Evolutionary conservation across 2,113 vertebrate species (phyloP).

Genomic region (Alexandromys fortis): DNA sequence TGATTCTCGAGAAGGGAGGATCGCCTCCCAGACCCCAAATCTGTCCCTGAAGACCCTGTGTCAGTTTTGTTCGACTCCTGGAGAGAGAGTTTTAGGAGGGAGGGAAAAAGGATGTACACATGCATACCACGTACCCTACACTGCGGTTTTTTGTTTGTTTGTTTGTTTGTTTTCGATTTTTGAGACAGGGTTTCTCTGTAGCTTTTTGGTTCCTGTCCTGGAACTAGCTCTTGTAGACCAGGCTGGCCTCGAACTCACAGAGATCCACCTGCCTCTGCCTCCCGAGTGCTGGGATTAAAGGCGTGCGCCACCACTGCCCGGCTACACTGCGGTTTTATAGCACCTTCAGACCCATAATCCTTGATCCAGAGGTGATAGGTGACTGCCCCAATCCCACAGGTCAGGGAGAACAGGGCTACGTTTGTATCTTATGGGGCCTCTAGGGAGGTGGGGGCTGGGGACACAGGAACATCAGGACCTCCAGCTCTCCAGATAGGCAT

Average conservation of each 20-base stretch:
- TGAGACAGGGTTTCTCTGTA: no score
- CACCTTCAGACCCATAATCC: neutral
- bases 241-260: no score
- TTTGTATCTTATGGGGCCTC: neutral
- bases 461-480: neutral
- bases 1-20: neutral
- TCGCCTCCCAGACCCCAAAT: neutral
- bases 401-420: accelerated
- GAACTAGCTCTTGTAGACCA: no score
- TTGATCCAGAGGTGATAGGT: neutral
- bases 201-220: no score
- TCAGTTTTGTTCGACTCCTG: neutral
- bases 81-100: no score
- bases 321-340: accelerated
- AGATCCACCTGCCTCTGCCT: no score
- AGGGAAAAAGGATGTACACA: neutral
- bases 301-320: no score
- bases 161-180: no score
- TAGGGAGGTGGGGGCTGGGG: neutral
- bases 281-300: no score
- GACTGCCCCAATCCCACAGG: neutral
- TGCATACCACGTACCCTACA: accelerated
- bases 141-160: accelerated
- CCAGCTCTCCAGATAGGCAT: neutral
- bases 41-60: neutral